Conservation (phyloP, 2,113 vertebrate genomes). For the Riparia riparia region DNA sequence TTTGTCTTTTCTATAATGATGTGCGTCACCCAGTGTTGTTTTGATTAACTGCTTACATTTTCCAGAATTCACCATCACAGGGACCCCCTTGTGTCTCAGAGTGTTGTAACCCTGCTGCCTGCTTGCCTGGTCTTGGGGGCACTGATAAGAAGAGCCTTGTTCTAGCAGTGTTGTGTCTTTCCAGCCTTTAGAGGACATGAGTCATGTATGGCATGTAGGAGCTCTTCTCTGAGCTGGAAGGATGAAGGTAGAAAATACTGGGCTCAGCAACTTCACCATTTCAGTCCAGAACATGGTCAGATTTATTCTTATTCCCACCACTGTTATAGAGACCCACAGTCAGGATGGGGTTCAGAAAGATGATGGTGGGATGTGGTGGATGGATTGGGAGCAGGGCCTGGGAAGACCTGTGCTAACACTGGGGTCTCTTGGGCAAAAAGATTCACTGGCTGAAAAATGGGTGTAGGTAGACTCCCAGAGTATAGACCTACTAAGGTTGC, state of each 20-base stretch:
- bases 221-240: neutral
- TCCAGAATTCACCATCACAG: neutral
- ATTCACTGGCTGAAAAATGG: neutral
- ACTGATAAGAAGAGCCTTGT: neutral
- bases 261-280: neutral
- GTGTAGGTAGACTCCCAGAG: neutral
- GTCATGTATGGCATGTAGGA: neutral
- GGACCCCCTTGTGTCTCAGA: neutral
- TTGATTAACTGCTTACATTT: neutral
- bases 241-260: neutral
- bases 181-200: neutral
- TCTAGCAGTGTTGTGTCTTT: neutral
- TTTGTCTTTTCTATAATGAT: accelerated
- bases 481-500: neutral
- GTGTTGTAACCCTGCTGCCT: neutral
- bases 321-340: neutral
- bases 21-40: neutral
- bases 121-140: neutral
- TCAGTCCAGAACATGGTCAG: neutral
- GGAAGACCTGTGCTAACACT: neutral
- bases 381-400: neutral
- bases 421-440: neutral
- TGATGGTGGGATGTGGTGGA: neutral
- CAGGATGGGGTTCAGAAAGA: neutral
- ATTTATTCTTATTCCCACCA: neutral